Evolutionary conservation across 2,888 invertebrate species (phyloP), one percentile per base, ranked within the genome.

Genomic region (Macrophya alboannulata): DNA sequence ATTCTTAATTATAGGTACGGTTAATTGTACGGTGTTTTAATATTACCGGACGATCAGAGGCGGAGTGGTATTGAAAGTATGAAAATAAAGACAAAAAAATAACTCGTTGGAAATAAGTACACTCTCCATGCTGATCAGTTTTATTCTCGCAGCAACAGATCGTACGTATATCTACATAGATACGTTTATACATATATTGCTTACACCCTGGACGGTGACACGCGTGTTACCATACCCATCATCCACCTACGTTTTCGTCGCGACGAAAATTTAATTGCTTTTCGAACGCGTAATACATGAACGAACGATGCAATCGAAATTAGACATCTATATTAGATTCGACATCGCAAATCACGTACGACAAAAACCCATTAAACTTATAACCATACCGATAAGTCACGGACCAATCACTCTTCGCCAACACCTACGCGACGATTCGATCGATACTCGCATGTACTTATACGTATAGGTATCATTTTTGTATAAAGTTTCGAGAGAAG

Each of bases 1-100:
- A n/a, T 77, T 51, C 77, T 77, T 55, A 77, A 55, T 51, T 77
- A 55, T 55, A 77, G 77, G 51, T 77, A 77, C 9, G 77, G 51
- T 55, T 77, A 77, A 77, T 51, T 55, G 43, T 31, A 51, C 77
- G 55, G 77, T 77, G 55, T 77, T 77, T 55, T 55, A 51, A 77
- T 77, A 77, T 55, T n/a, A 55, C 31, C 15, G 55, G 45, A 51
- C 31, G 55, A 55, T 55, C 17, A 77, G 77, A 55, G 77, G 77
- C 77, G 77, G 77, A 15, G 77, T 55, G 40, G 55, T 51, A 55
- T 68, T 17, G 37, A 37, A 68, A 68, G 21, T n/a, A n/a, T n/a
- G n/a, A n/a, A n/a, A n/a, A n/a, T n/a, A n/a, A 37, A 15, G 37
- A 37, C 15, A 6, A 37, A 12, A 12, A 12, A 37, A 17, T 4